A percentile compares a stretch with the other conserved stretches of the same genome.
Evolutionary conservation across 2,113 vertebrate genomes (phyloP).

Genomic region (Emydocephalus ijimae): DNA sequence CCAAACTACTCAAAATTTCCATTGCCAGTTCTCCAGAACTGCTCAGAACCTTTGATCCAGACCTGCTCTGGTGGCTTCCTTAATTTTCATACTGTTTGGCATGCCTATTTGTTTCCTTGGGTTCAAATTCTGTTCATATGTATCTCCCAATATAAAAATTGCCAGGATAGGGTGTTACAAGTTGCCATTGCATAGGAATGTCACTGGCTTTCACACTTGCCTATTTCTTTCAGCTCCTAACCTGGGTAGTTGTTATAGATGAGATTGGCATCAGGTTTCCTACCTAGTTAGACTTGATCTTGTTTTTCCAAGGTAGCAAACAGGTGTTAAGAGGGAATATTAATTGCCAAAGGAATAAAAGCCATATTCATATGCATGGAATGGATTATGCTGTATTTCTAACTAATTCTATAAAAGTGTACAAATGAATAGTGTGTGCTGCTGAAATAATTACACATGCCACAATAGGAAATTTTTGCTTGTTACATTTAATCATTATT

Average conservation of each 20-base stretch:
- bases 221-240: background rate
- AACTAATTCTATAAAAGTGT: background rate
- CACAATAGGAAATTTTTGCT: background rate
- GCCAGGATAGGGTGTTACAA: background rate
- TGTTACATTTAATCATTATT: conserved; percentile 36
- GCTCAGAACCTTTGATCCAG: background rate
- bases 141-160: background rate
- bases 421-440: conserved; percentile 1
- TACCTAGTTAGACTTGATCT: background rate
- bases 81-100: background rate
- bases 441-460: conserved; percentile 2
- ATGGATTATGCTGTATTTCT: background rate
- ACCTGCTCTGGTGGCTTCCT: background rate
- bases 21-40: no score
- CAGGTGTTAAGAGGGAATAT: background rate
- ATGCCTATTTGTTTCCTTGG: background rate
- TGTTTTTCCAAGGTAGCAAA: background rate
- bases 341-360: background rate
- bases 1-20: no score
- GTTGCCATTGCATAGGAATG: background rate
- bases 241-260: background rate
- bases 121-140: background rate
- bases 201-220: background rate
- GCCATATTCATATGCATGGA: background rate
- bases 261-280: background rate